Base-by-base conservation (phyloP, 1,140 invertebrate genomes). In the Neomicropteryx cornuta region DNA sequence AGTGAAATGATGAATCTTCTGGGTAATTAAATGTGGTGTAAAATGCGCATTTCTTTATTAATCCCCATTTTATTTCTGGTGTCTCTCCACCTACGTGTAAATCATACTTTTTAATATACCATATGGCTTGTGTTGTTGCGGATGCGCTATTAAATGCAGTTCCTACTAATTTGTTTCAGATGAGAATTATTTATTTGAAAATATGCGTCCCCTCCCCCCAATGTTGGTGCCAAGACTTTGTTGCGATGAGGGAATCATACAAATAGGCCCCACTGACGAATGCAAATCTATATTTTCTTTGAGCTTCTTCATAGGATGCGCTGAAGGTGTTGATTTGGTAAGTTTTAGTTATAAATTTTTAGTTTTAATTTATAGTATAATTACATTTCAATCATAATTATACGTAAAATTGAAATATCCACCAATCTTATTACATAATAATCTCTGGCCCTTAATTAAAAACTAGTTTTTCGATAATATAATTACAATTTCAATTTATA, bases 261-360 rank as follows among this genome's bases (percentile, higher is more conserved):
- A 39, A 39, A 27, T 39, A 13, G 38, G 38, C 13, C 6, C 18
- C 11, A 18, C 13, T n/a, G 18, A 39, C 8, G 19, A 5, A 3
- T 39, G 30, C 24, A 18, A 5, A 21, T 29, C 32, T 39, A 27
- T 34, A 19, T 39, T 39, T 33, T 16, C 22, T 3, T 23, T 39
- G 2, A 13, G 13, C 33, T 32, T 39, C 6, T 34, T 18, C 23
- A 22, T 39, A 16, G 16, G 31, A 33, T 14, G n/a, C 33, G 21
- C 31, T 21, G 18, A 32, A 19, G 33, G 33, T 33, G 6, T 39
- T 11, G 19, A 39, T 33, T 18, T 39, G 38, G 38, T 39, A 34
- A 39, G 30, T 5, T 13, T 2, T 18, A 11, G 18, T 18, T 2
- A 3, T 35, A n/a, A 23, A 23, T 3, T n/a, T 10, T 28, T 37